A percentile compares a stretch with the other conserved stretches of the same genome.
These are phyloP conservation scores for Nudaria mundana DNA, from an alignment of 2,888 invertebrate genomes.

Conservation along the genomic window DNA sequence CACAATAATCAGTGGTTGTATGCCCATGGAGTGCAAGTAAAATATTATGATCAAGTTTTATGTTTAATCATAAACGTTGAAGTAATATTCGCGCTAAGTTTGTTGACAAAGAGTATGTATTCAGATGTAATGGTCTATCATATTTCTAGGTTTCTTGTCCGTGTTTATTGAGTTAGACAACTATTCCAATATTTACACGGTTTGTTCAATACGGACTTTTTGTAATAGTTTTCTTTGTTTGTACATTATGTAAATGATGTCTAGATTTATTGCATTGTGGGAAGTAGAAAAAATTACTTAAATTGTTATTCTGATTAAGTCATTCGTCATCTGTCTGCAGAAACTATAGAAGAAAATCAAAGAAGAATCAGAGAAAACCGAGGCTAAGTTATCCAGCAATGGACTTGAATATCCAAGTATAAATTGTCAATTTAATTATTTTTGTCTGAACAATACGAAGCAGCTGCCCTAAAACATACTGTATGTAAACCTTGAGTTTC, in stretches of 20 bases:
- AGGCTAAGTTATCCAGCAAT: slow-evolving; percentile 2
- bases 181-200: slow-evolving; percentile 4
- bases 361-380: too few relatives aligned
- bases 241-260: not conserved
- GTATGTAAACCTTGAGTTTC: too few relatives aligned
- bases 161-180: slow-evolving; percentile 1
- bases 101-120: not conserved
- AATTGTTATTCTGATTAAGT: slow-evolving; percentile 3
- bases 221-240: not conserved
- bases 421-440: too few relatives aligned
- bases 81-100: not conserved
- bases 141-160: slow-evolving; percentile 1
- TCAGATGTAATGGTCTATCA: not conserved
- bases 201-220: not conserved
- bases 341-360: too few relatives aligned
- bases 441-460: too few relatives aligned
- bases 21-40: slow-evolving; percentile 1
- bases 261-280: not conserved
- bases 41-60: slow-evolving; percentile 2
- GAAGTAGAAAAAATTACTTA: not conserved
- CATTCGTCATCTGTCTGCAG: slow-evolving; percentile 3
- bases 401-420: slow-evolving; percentile 6
- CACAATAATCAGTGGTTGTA: too few relatives aligned
- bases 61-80: not conserved
- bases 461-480: too few relatives aligned